Percentiles rank a stretch among this genome's conserved stretches.
phyloP scores from a whole-genome alignment of 2,888 invertebrate species.

The Caenorhabditis japonica region DNA sequence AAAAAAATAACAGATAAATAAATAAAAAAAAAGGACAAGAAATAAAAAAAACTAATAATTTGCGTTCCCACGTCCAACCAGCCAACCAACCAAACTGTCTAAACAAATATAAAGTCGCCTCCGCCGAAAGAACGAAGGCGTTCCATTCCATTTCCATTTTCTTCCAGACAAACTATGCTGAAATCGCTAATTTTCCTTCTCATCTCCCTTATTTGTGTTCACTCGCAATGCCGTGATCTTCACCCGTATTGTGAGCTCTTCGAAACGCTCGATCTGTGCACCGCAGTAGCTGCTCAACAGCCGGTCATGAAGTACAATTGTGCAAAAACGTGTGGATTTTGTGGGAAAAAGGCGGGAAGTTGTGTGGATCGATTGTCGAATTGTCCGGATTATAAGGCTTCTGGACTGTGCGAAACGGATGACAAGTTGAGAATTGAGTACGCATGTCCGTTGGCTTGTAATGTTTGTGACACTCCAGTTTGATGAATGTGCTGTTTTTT shows the following conservation, averaged over 20 bases:
- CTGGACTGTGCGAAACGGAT: conserved; percentile 44
- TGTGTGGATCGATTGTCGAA: conserved; percentile 38
- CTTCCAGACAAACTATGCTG: too few relatives aligned
- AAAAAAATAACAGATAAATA: too few relatives aligned
- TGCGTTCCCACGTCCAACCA: too few relatives aligned
- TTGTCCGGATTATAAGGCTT: conserved; percentile 30
- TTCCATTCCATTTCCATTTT: too few relatives aligned
- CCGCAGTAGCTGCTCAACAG: conserved; percentile 16
- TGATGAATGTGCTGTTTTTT: neutral
- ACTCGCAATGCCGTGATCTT: conserved; percentile 43
- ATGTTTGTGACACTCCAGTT: conserved; percentile 40
- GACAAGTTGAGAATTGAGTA: conserved; percentile 47
- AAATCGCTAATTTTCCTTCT: neutral
- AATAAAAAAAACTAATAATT: too few relatives aligned
- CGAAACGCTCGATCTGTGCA: conserved; percentile 37
- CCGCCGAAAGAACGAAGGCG: too few relatives aligned
- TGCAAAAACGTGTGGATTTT: conserved; percentile 40
- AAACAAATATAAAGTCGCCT: too few relatives aligned
- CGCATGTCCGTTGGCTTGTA: conserved; percentile 42
- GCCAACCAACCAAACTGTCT: too few relatives aligned
- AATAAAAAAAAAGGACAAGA: too few relatives aligned
- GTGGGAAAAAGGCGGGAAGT: conserved; percentile 33
- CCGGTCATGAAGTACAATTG: conserved; percentile 53
- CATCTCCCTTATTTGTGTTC: neutral
- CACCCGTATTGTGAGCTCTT: conserved; percentile 47